phyloP scores from a whole-genome alignment of 2,888 invertebrate species.

The Thalpophila matura region DNA sequence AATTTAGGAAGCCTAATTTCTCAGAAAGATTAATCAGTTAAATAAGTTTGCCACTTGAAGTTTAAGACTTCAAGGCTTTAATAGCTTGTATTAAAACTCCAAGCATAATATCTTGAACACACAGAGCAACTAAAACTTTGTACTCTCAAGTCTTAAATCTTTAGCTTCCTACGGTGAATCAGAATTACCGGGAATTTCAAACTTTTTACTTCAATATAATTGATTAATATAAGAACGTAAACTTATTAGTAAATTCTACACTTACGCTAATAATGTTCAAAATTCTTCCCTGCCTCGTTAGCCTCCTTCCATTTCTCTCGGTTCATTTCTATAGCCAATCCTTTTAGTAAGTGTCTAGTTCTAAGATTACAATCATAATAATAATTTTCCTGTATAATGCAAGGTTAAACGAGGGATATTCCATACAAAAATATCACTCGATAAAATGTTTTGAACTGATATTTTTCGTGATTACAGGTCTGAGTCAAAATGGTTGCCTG shows the following conservation, averaged over 20 bases:
- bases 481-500: too few species aligned
- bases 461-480: too few species aligned
- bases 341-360: too few species aligned
- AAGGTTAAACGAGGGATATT: too few species aligned
- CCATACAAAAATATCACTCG: too few species aligned
- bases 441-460: too few species aligned
- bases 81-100: conserved; percentile 4
- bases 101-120: conserved; percentile 15
- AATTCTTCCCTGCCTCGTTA: too few species aligned
- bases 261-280: too few species aligned
- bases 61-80: background rate
- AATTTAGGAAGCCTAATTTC: background rate
- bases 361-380: too few species aligned
- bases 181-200: conserved; percentile 8
- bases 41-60: background rate
- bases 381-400: too few species aligned
- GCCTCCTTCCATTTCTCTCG: too few species aligned
- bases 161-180: conserved; percentile 13
- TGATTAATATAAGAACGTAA: background rate
- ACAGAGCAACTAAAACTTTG: conserved; percentile 27
- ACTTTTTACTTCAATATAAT: conserved; percentile 5
- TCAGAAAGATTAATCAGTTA: background rate
- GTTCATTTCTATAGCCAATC: too few species aligned
- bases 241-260: background rate
- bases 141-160: conserved; percentile 25